Evolutionary conservation across 2,113 vertebrate species (phyloP), one percentile per base, ranked within the genome.

Genomic region (Ia io): DNA sequence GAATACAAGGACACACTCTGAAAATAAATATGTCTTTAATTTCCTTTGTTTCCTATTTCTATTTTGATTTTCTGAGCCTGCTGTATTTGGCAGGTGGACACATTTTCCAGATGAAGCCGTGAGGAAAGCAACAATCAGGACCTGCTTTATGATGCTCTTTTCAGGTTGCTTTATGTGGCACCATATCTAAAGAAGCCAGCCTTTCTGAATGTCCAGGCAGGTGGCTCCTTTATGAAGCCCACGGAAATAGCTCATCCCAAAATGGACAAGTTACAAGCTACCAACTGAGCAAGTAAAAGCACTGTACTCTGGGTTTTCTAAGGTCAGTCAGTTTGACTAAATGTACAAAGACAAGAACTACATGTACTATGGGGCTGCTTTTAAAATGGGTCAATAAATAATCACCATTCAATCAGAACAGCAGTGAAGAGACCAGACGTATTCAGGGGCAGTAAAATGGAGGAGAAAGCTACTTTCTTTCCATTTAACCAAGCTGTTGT

Each of bases 381-480:
- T 95, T 86, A 90, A 96, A 97, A 90, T 82, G 93, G 93, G 96
- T 96, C 96, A 97, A 70, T 96, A 97, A 95, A 95, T 96, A 96
- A 97, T 95, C 89, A 88, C 88, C 42, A 91, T 95, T 97, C 94
- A 97, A 93, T 97, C 88, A 93, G 95, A 95, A 84, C 82, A 85
- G 69, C 88, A 69, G 63, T 69, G 83, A 93, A 74, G 76, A 78
- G 56, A 90, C 69, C 37, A 44, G n/a, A 69, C 65, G 28, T 47
- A 65, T 88, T 91, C 42, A 95, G 76, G 88, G 30, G 61, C 85
- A 86, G 25, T n/a, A 89, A 95, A 93, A 91, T 59, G 16, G 69
- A 88, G 56, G 83, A 89, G 49, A 97, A 74, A 79, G 25, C 16
- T 23, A 69, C 82, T 93, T 97, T 93, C 67, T 93, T 63, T 73